Percentiles rank a stretch among this genome's conserved stretches.
These are phyloP conservation scores for Heliconius eleuchia DNA, from an alignment of 1,140 invertebrate species.

Conservation along the genomic window DNA sequence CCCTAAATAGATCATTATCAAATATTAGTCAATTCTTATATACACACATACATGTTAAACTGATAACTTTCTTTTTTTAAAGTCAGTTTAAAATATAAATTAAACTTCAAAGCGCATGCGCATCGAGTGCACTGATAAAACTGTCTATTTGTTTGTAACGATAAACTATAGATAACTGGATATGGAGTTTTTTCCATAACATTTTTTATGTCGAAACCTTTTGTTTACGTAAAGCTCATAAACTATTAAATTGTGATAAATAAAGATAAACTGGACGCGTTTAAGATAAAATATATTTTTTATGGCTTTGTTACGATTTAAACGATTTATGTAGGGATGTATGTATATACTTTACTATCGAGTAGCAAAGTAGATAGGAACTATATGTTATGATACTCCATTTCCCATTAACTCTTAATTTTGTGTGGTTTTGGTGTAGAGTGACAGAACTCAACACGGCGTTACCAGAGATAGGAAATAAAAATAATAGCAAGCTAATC, in stretches of 20 bases:
- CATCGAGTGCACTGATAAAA: conserved; percentile 39
- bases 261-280: conserved; percentile 10
- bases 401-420: too few relatives aligned
- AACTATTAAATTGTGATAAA: conserved; percentile 10
- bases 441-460: too few relatives aligned
- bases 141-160: conserved; percentile 34
- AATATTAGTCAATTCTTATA: too few relatives aligned
- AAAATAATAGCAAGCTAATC: background rate
- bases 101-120: conserved; percentile 24
- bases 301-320: background rate
- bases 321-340: background rate
- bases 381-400: too few relatives aligned
- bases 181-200: conserved; percentile 34
- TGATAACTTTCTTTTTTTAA: too few relatives aligned
- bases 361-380: too few relatives aligned
- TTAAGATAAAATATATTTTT: background rate
- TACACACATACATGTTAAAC: too few relatives aligned
- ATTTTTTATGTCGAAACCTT: conserved; percentile 26
- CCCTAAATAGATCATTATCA: too few relatives aligned
- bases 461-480: too few relatives aligned
- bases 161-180: conserved; percentile 39
- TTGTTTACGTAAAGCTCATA: conserved; percentile 27
- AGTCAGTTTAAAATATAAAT: conserved; percentile 14
- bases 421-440: too few relatives aligned
- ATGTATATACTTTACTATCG: background rate